Evolutionary conservation across 2,797 vertebrate species (phyloP), one percentile per base, ranked within the genome.

Genomic region (Anabas testudineus): DNA sequence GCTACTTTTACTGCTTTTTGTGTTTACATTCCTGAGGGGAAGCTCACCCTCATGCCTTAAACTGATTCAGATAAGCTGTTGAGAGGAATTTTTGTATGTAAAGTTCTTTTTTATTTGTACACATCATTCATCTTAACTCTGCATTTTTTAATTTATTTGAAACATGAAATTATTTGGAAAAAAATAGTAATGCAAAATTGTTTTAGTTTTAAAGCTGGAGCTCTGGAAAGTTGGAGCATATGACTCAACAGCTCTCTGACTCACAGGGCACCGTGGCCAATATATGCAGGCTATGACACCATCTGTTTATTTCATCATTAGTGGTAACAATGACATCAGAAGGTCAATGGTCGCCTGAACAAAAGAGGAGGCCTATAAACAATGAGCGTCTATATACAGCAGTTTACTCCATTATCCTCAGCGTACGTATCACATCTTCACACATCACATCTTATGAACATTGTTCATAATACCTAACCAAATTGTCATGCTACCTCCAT

Each of bases 271-370:
- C 37, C 16, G 32, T 70, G 59, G 58, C 56, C 49, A 80, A 72
- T 74, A 79, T 63, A 58, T 67, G 46, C 26, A 62, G 58, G 26
- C 67, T 39, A 64, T 79, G 76, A 86, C 83, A 76, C 66, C 57
- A 81, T 83, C 70, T 81, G 61, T 87, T 82, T 81, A 81, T 80
- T 80, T 88, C 75, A 85, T 83, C 65, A 76, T 85, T 85, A 81
- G 76, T 57, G 51, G 21, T 28, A 69, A 70, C 49, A 61, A 24
- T 76, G 53, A 65, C 65, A 81, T 67, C 54, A 67, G 49, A 79
- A 72, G 76, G 71, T 79, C 74, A 84, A 28, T 7, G 66, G 66
- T 55, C 5, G 3, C 19, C 37, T 61, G 39, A 61, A 58, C 26
- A 42, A 41, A 32, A 12, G 6, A 45, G n/a, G 45, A 32, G 6